A percentile compares a stretch with the other conserved stretches of the same genome.
These are phyloP conservation scores for Heterodera filipjevi DNA, from an alignment of 2,888 invertebrate species.

Conservation along the genomic window DNA sequence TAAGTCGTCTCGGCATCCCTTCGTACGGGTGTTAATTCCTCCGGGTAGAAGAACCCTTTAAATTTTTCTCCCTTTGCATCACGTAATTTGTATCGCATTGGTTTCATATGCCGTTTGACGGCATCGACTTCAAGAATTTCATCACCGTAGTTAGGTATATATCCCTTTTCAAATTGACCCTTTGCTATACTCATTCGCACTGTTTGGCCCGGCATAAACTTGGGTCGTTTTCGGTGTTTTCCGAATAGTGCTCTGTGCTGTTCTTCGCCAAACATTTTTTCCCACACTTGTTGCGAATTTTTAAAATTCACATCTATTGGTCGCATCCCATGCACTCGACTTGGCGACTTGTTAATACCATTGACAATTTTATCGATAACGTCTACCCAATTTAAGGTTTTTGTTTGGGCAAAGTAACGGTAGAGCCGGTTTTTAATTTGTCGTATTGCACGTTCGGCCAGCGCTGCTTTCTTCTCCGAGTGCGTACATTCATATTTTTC, in stretches of 20 bases:
- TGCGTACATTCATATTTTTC: constrained; percentile 19
- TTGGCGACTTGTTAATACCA: constrained; percentile 11
- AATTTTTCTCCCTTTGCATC: constrained; percentile 18
- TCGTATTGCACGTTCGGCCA: constrained; percentile 25
- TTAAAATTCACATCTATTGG: constrained; percentile 24
- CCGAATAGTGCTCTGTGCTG: background rate
- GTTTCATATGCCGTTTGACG: constrained; percentile 6
- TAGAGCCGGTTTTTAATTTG: constrained; percentile 18
- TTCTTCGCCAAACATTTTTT: constrained; percentile 9
- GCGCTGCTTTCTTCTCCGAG: constrained; percentile 21
- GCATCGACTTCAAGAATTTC: constrained; percentile 1
- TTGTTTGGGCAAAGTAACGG: constrained; percentile 10
- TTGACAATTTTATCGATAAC: constrained; percentile 11
- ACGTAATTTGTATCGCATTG: constrained; percentile 2
- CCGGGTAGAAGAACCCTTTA: constrained; percentile 5
- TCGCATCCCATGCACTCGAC: constrained; percentile 14
- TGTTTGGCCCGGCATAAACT: constrained; percentile 4
- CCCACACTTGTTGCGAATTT: constrained; percentile 17
- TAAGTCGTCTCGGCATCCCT: constrained; percentile 13
- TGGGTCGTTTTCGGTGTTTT: background rate
- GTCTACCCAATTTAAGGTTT: constrained; percentile 3
- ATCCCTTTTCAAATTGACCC: constrained; percentile 7
- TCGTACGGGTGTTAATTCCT: background rate
- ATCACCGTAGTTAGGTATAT: constrained; percentile 19
- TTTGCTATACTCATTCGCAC: constrained; percentile 17